phyloP scores from a whole-genome alignment of 2,888 invertebrate species.

The Iphiclides podalirius region DNA sequence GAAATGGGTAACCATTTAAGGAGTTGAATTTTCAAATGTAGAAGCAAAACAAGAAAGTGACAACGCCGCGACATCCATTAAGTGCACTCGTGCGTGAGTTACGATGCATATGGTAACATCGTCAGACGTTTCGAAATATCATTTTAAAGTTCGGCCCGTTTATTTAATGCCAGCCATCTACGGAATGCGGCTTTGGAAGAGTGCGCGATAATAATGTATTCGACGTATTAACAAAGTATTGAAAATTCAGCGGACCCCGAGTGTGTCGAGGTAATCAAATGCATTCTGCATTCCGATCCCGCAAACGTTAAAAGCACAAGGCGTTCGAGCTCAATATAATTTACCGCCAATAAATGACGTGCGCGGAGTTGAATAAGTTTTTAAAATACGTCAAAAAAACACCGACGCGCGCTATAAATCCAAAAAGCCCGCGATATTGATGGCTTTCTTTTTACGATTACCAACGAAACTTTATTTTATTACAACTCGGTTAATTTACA shows the following conservation, averaged over 20 bases:
- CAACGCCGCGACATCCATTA: constrained; percentile 45
- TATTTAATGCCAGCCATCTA: constrained; percentile 24
- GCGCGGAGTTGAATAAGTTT: constrained; percentile 41
- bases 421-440: constrained; percentile 55
- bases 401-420: constrained; percentile 49
- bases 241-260: constrained; percentile 35
- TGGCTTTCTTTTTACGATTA: constrained; percentile 65
- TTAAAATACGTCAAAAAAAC: constrained; percentile 41
- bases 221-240: constrained; percentile 25
- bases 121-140: constrained; percentile 39
- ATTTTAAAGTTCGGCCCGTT: constrained; percentile 23
- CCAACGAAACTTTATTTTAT: constrained; percentile 49
- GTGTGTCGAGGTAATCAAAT: constrained; percentile 43
- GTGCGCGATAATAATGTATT: constrained; percentile 2
- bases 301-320: constrained; percentile 35
- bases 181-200: constrained; percentile 18
- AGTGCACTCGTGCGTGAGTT: constrained; percentile 43
- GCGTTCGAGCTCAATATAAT: constrained; percentile 41
- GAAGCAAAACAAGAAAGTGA: constrained; percentile 42
- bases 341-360: constrained; percentile 46
- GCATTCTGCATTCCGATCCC: constrained; percentile 44
- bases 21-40: constrained; percentile 28
- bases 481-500: constrained; percentile 50
- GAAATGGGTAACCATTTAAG: constrained; percentile 9
- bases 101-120: constrained; percentile 41